Evolutionary conservation across 2,797 vertebrate species (phyloP).

Genomic region (Danionella dracula): DNA sequence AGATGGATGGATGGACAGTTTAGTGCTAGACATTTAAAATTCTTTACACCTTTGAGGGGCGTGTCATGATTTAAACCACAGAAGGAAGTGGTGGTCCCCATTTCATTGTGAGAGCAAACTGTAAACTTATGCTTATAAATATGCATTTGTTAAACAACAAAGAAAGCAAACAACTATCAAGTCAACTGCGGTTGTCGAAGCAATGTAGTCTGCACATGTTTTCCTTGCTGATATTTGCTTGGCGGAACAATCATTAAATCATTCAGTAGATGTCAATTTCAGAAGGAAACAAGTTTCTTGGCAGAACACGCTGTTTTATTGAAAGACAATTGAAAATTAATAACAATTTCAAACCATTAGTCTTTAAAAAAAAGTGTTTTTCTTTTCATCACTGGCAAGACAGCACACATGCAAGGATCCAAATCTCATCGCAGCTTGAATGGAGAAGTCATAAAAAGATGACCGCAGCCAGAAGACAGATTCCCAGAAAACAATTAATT

Average conservation of each 20-base stretch:
- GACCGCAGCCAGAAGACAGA: slow-evolving; percentile 41
- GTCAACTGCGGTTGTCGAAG: slow-evolving; percentile 46
- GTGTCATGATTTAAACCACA: no score
- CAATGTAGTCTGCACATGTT: slow-evolving; percentile 53
- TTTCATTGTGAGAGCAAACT: no score
- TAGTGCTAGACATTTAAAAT: no score
- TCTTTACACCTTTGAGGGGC: no score
- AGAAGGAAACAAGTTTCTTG: neutral
- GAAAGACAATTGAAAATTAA: neutral
- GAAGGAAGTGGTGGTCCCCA: no score
- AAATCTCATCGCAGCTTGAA: slow-evolving; percentile 30
- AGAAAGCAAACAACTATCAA: no score
- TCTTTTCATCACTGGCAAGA: neutral
- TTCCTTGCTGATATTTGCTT: slow-evolving; percentile 51
- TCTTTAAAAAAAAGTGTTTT: slow-evolving; percentile 8
- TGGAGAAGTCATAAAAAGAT: neutral
- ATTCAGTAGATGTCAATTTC: neutral
- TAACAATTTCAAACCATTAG: no score
- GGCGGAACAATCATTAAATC: slow-evolving; percentile 28
- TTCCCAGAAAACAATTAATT: slow-evolving; percentile 18
- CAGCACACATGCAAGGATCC: neutral
- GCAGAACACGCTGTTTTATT: neutral
- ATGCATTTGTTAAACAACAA: no score
- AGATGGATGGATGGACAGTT: no score
- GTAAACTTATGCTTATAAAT: no score